These are phyloP conservation scores for Conus betulinus DNA, from an alignment of 1,140 invertebrate genomes.

Conservation along the genomic window DNA sequence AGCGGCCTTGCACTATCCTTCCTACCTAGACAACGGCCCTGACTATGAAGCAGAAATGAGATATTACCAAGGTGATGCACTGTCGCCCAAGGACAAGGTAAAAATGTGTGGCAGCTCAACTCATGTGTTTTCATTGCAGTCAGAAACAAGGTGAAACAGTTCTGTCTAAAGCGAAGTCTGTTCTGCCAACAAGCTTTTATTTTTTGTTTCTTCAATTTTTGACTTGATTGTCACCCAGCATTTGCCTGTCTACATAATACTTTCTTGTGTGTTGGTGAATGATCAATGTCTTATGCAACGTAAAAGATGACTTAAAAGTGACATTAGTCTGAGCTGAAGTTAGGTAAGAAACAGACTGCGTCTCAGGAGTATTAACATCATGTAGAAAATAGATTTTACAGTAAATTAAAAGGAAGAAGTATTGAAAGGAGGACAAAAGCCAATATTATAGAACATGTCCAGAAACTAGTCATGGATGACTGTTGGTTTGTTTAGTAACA, in stretches of 20 bases:
- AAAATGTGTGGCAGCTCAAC: slow-evolving; percentile 19
- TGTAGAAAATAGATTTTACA: too few species aligned
- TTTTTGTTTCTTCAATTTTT: not conserved
- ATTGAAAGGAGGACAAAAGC: too few species aligned
- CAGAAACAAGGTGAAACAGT: not conserved
- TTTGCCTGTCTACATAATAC: too few species aligned
- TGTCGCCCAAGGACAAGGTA: slow-evolving; percentile 72
- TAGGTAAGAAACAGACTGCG: too few species aligned
- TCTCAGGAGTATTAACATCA: too few species aligned
- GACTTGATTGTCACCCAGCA: not conserved
- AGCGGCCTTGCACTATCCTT: slow-evolving; percentile 66
- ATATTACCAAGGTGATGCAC: slow-evolving; percentile 69
- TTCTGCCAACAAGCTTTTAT: not conserved
- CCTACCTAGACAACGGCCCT: slow-evolving; percentile 68
- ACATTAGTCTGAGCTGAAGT: too few species aligned
- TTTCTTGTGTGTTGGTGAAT: too few species aligned
- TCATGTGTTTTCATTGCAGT: not conserved
- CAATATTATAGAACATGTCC: too few species aligned
- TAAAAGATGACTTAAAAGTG: not conserved
- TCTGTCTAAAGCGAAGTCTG: not conserved
- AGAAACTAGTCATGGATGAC: too few species aligned
- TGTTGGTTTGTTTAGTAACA: too few species aligned
- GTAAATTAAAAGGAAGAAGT: too few species aligned
- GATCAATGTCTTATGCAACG: not conserved
- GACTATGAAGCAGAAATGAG: slow-evolving; percentile 72